Base-by-base conservation (phyloP, 2,113 vertebrate species). In the Myrmecophaga tridactyla region DNA sequence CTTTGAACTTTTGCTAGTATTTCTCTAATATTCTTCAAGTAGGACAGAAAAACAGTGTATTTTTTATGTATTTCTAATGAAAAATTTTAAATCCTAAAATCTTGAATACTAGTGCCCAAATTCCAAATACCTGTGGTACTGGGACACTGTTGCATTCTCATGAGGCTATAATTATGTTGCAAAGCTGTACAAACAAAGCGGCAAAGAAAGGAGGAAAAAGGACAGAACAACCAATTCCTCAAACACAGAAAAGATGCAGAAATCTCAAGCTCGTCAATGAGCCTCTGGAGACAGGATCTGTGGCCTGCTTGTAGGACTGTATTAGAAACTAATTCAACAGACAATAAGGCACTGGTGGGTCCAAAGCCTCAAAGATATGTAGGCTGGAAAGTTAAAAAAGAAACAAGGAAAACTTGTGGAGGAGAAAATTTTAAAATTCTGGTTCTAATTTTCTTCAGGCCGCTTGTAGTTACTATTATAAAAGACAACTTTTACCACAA, bases 21-120 rank as follows among this genome's bases (percentile, higher is more conserved):
- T 70, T 25, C 12, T 96, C 34, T 80, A 36, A 46, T 48, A 60
- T 39, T 93, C 39, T 72, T 88, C 73, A 62, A 77, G 53, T n/a
- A n/a, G 56, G 86, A 69, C 20, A 89, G 41, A 56, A 89, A 81
- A 75, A 4, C 4, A 84, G 6, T 53, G 81, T 41, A 73, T 46
- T 72, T 7, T 58, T 86, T 56, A 70, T 86, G 63, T 13, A 69
- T 77, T 41, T 43, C 69, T 89, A 76, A 92, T 36, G 29, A 92
- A 94, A 89, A 83, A n/a, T 46, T 78, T 73, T 18, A 85, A 94
- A 83, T 67, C 41, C 41, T 89, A 41, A 62, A 77, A 62, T 94
- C 70, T n/a, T 17, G 27, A 94, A 63, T 83, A n/a, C n/a, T 34
- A n/a, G 21, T 15, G 34, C 20, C 31, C 14, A 84, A 46, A 70